These are phyloP conservation scores for Drosophila miranda DNA, from an alignment of 1,140 invertebrate genomes.

Conservation along the genomic window DNA sequence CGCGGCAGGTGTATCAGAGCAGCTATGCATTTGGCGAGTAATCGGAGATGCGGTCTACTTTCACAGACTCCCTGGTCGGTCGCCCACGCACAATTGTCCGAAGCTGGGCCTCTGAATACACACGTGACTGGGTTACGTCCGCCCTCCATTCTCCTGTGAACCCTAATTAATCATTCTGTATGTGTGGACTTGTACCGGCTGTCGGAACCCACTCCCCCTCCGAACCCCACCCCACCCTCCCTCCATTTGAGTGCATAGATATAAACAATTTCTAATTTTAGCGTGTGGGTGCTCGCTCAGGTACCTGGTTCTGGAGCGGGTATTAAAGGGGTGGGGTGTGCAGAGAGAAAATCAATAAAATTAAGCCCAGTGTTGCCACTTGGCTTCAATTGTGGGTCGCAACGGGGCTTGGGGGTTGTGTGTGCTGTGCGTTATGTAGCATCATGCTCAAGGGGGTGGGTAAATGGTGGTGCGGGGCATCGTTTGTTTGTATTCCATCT, in stretches of 20 bases:
- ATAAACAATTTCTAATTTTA: slow-evolving; percentile 65
- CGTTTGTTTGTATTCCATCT: slow-evolving; percentile 39
- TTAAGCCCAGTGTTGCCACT: slow-evolving; percentile 70
- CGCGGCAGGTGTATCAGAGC: slow-evolving; percentile 49
- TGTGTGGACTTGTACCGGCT: slow-evolving; percentile 37
- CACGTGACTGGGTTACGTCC: slow-evolving; percentile 50
- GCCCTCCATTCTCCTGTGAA: slow-evolving; percentile 7
- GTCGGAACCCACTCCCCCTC: slow-evolving; percentile 2
- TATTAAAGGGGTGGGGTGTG: slow-evolving; percentile 32
- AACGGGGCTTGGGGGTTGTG: slow-evolving; percentile 6
- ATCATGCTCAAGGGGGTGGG: slow-evolving; percentile 17
- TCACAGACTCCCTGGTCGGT: slow-evolving; percentile 3
- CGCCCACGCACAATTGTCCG: slow-evolving; percentile 44
- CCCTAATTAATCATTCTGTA: slow-evolving; percentile 54
- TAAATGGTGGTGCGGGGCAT: slow-evolving; percentile 34
- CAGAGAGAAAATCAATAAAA: slow-evolving; percentile 66
- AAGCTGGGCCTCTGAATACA: too few relatives aligned
- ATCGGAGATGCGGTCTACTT: slow-evolving; percentile 20
- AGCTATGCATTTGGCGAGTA: slow-evolving; percentile 15
- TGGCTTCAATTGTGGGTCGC: slow-evolving; percentile 31
- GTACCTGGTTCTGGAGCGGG: slow-evolving; percentile 20
- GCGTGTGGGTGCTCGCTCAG: slow-evolving; percentile 29
- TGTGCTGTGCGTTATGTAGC: slow-evolving; percentile 25
- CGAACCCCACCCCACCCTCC: too few relatives aligned
- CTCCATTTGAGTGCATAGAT: background rate